Base-by-base conservation (phyloP, 2,113 vertebrate species). In the Daubentonia madagascariensis region DNA sequence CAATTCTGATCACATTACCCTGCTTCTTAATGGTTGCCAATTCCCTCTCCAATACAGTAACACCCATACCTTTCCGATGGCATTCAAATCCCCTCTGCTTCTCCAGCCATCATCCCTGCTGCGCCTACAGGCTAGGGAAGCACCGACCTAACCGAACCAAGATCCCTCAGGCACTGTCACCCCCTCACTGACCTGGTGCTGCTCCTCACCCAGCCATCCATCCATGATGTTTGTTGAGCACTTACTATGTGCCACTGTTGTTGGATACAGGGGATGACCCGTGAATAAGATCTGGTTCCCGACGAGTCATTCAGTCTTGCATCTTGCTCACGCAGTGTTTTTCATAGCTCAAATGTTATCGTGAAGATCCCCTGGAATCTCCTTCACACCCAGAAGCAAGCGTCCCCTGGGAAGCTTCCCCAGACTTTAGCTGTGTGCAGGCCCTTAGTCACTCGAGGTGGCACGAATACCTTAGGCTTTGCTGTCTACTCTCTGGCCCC, bases 151-250 rank as follows among this genome's bases (percentile, higher is more conserved):
- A 20, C 32, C 20, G 52, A 76, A n/a, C 72, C 30, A 13, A 85
- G 70, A 40, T 10, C 25, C 54, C 11, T 65, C 57, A 37, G n/a
- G 32, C 73, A 54, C 32, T 7, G 57, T 65, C 37, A 16, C 48
- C 18, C 37, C 25, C 7, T 3, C 0, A 1, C 45, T 52, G 9
- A 12, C 37, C 45, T 0, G 4, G 0, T 2, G 7, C 30, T 30
- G 35, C 11, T 20, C 57, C 54, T 22, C 61, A n/a, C 43, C 30
- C 52, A 59, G 0, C 7, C 52, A 12, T 9, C 45, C 43, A 16
- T 43, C 40, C 50, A 35, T 3, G 1, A 4, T 28, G 25, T 48
- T 54, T 75, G 37, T 12, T 37, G 59, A 78, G 59, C 23, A 50
- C 32, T 48, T 5, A 1, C n/a, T 23, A 1, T 59, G 28, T 0